These are phyloP conservation scores for Discoglossus pictus DNA, from an alignment of 2,797 vertebrate species.

Conservation along the genomic window DNA sequence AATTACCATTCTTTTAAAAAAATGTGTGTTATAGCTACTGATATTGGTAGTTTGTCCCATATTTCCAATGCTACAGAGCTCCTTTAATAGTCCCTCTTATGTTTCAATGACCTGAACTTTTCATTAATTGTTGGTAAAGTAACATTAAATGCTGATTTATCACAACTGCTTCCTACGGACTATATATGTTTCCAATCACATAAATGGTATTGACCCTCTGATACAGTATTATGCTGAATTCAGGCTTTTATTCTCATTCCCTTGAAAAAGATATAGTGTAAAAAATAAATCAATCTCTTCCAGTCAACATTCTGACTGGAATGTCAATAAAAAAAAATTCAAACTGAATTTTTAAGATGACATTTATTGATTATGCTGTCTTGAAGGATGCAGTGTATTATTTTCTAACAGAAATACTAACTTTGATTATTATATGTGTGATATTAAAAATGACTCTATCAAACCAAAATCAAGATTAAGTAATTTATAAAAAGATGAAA, in stretches of 20 bases:
- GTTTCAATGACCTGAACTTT: not conserved
- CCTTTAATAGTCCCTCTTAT: not conserved
- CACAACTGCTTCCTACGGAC: not conserved
- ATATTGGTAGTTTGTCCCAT: too few relatives aligned
- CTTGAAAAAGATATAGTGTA: not conserved
- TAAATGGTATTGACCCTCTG: not conserved
- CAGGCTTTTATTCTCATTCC: not conserved
- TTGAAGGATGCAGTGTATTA: not conserved
- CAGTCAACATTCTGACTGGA: not conserved
- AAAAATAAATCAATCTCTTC: slow-evolving; percentile 22
- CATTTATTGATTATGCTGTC: slow-evolving; percentile 26
- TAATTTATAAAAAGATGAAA: too few relatives aligned
- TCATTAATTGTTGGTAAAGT: too few relatives aligned
- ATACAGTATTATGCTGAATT: not conserved
- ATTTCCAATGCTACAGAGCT: not conserved
- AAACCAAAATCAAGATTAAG: too few relatives aligned
- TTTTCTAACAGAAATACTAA: not conserved
- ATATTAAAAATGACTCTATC: too few relatives aligned
- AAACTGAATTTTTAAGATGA: slow-evolving; percentile 1
- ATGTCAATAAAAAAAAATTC: slow-evolving; percentile 9
- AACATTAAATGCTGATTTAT: not conserved
- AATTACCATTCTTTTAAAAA: too few relatives aligned
- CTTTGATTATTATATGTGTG: not conserved
- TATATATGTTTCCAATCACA: too few relatives aligned
- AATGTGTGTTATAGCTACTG: too few relatives aligned